Conservation (phyloP, 2,797 vertebrate genomes). For the Ambastaia sidthimunki region DNA sequence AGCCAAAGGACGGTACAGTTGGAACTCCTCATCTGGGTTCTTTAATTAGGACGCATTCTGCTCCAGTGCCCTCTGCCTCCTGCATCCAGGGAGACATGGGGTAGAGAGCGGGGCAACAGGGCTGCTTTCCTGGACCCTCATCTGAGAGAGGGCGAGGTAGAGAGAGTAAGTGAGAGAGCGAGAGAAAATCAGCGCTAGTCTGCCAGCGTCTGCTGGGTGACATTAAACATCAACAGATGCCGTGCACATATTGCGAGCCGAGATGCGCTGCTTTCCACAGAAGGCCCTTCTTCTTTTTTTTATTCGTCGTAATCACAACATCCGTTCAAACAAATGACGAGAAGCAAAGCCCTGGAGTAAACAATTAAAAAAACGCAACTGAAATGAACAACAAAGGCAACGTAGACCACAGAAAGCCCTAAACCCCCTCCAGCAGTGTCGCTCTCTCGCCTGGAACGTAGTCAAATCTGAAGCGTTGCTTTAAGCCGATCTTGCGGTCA, state of each 20-base stretch:
- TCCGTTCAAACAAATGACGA: constrained; percentile 67
- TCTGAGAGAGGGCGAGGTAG: constrained; percentile 9
- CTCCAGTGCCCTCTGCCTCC: constrained; percentile 60
- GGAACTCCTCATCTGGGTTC: constrained; percentile 59
- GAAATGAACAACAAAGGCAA: constrained; percentile 50
- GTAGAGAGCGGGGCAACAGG: constrained; percentile 42
- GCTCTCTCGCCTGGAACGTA: not conserved
- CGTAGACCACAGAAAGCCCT: constrained; percentile 22
- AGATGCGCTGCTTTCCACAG: constrained; percentile 62
- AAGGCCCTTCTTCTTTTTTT: constrained; percentile 58
- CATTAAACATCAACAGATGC: constrained; percentile 70
- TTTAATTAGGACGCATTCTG: constrained; percentile 65
- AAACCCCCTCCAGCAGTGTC: constrained; percentile 34
- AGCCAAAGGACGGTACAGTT: constrained; percentile 59
- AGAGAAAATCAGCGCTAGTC: constrained; percentile 41
- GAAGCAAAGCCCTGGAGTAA: constrained; percentile 54
- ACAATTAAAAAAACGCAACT: constrained; percentile 61
- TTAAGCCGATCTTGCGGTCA: not conserved
- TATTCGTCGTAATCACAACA: constrained; percentile 65
- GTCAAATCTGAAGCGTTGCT: not conserved
- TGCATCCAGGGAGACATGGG: constrained; percentile 50
- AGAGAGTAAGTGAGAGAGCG: constrained; percentile 9
- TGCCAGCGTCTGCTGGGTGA: constrained; percentile 66
- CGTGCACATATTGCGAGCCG: constrained; percentile 63
- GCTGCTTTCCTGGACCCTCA: constrained; percentile 50